Conservation (phyloP, 1,140 invertebrate genomes). For the Chymomyza costata region DNA sequence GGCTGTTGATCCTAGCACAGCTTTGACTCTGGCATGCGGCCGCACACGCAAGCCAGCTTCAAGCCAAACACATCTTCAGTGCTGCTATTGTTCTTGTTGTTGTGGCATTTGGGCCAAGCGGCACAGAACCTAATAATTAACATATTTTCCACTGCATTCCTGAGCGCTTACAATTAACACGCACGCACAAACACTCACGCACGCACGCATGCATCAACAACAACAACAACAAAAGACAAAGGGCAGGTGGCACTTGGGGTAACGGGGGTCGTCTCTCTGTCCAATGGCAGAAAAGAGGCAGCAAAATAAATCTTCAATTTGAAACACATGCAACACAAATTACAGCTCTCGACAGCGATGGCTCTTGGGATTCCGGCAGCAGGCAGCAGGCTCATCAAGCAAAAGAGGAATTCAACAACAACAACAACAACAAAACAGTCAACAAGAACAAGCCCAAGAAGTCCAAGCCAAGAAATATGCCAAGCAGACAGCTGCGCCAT, state of each 20-base stretch:
- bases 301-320: constrained; percentile 72
- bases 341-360: constrained; percentile 51
- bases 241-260: not conserved
- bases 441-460: constrained; percentile 14
- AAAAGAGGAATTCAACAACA: constrained; percentile 31
- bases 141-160: constrained; percentile 73
- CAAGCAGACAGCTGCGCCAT: constrained; percentile 49
- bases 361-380: constrained; percentile 34
- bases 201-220: not conserved
- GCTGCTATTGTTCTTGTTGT: no score
- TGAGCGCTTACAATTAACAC: constrained; percentile 71
- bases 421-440: constrained; percentile 13
- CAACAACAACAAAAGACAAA: no score
- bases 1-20: no score
- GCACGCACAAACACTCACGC: constrained; percentile 41
- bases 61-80: not conserved
- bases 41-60: no score
- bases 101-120: constrained; percentile 29
- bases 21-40: no score
- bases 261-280: not conserved
- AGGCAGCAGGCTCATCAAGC: constrained; percentile 52
- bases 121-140: constrained; percentile 68
- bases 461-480: constrained; percentile 5
- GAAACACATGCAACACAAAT: constrained; percentile 73
- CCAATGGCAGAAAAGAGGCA: constrained; percentile 9